These are phyloP conservation scores for Leguminivora glycinivorella DNA, from an alignment of 1,140 invertebrate species.

Conservation along the genomic window DNA sequence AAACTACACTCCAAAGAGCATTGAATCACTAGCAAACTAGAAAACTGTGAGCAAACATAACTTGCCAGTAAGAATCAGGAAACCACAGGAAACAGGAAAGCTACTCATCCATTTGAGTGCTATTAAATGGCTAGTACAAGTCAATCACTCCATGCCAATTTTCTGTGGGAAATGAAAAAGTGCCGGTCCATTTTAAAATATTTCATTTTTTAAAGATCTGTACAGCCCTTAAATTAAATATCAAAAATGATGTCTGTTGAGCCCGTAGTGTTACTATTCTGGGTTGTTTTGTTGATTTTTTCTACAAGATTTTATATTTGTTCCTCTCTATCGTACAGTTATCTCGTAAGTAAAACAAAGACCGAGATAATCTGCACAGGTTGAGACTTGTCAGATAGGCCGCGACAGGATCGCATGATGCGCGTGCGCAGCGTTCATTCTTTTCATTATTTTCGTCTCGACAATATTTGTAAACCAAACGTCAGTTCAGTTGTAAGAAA, in stretches of 20 bases:
- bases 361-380: not conserved
- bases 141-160: no score
- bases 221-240: not conserved
- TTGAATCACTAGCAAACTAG: no score
- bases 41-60: no score
- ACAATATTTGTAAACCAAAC: conserved; percentile 7
- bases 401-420: not conserved
- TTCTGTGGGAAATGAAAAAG: no score
- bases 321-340: not conserved
- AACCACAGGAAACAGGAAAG: no score
- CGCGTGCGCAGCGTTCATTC: conserved; percentile 2
- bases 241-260: no score
- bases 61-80: no score
- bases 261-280: no score
- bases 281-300: not conserved
- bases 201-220: not conserved
- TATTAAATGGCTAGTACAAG: no score
- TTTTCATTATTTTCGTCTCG: not conserved
- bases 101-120: no score
- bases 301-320: not conserved
- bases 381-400: conserved; percentile 12
- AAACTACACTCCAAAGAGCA: no score
- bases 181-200: no score
- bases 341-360: not conserved
- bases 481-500: conserved; percentile 16